phyloP scores from a whole-genome alignment of 1,140 invertebrate species.

The Tetramorium simillimum region DNA sequence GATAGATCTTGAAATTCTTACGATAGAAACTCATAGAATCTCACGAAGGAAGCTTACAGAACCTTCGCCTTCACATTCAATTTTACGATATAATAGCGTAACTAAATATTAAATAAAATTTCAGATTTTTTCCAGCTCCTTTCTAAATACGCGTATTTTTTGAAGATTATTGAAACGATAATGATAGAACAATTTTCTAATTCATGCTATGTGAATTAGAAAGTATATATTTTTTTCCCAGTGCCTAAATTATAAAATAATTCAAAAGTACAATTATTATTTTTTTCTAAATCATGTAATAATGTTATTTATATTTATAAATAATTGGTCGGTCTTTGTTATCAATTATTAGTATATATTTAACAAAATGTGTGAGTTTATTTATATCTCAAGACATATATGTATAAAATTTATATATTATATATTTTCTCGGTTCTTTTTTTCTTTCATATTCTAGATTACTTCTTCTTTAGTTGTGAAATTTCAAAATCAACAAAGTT shows the following conservation, averaged over 20 bases:
- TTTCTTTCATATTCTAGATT: background rate
- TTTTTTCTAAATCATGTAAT: background rate
- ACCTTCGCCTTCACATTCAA: slow-evolving; percentile 41
- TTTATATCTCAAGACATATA: background rate
- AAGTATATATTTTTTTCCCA: background rate
- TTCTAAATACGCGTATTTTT: background rate
- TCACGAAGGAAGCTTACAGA: slow-evolving; percentile 55
- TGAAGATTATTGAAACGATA: background rate
- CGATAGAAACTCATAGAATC: slow-evolving; percentile 42
- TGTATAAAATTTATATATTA: background rate
- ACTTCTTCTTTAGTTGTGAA: background rate
- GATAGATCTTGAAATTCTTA: slow-evolving; percentile 69
- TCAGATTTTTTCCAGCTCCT: background rate
- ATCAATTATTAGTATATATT: background rate
- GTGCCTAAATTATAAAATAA: background rate
- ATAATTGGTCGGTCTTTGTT: background rate
- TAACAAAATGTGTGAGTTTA: background rate
- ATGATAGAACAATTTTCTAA: background rate
- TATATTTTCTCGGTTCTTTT: background rate
- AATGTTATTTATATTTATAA: background rate
- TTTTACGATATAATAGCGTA: slow-evolving; percentile 64
- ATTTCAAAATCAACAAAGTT: background rate
- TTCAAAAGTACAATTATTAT: background rate
- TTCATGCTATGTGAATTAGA: background rate
- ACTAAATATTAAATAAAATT: background rate